Conservation (phyloP, 30 jellyfish, hydroid and myxozoan genomes). For the Phacellophora camtschatica region DNA sequence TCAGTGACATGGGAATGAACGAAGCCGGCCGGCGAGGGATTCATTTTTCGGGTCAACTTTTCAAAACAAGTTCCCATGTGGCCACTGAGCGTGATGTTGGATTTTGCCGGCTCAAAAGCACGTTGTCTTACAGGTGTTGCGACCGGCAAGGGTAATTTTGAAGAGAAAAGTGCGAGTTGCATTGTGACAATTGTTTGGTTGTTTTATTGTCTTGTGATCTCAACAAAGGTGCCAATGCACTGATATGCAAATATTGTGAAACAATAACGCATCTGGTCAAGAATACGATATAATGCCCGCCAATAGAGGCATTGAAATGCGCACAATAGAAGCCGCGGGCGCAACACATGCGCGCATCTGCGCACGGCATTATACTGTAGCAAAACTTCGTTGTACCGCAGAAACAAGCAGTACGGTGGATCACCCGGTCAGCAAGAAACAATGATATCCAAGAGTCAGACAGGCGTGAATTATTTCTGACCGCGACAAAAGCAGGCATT, state of each 20-base stretch:
- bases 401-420: constrained; percentile 49
- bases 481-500: constrained; percentile 86
- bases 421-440: constrained; percentile 68
- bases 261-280: constrained; percentile 43
- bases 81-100: background rate
- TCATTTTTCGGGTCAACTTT: background rate
- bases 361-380: constrained; percentile 86
- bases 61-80: constrained; percentile 57
- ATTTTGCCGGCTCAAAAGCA: constrained; percentile 14
- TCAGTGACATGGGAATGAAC: background rate
- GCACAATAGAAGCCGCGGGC: constrained; percentile 92
- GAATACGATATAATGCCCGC: constrained; percentile 62
- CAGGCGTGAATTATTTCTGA: constrained; percentile 73
- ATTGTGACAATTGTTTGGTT: background rate
- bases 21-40: constrained; percentile 21
- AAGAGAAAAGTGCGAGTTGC: constrained; percentile 25
- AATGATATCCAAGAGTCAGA: constrained; percentile 69
- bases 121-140: constrained; percentile 63
- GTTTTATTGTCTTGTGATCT: background rate
- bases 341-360: constrained; percentile 89
- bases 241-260: background rate
- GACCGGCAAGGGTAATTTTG: constrained; percentile 25
- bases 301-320: constrained; percentile 61
- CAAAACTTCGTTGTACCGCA: constrained; percentile 65
- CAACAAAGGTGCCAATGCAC: constrained; percentile 5